These are phyloP conservation scores for Trematomus loennbergii DNA, from an alignment of 2,113 vertebrate genomes.

Conservation along the genomic window DNA sequence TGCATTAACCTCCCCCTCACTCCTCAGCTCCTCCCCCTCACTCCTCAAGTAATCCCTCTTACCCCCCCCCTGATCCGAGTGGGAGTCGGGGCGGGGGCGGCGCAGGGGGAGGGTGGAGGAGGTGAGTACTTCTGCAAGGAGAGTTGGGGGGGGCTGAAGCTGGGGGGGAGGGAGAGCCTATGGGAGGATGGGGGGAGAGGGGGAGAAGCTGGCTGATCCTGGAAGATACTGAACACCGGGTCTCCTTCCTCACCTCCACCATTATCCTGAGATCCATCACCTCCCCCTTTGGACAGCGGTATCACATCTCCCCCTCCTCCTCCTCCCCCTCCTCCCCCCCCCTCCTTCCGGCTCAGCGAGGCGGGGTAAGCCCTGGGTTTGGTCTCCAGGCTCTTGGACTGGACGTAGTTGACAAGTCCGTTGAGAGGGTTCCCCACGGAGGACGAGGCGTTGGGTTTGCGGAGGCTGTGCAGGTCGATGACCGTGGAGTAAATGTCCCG, in stretches of 20 bases:
- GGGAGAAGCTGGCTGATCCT: slow-evolving; percentile 2
- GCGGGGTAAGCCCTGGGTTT: slow-evolving; percentile 28
- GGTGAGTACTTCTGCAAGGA: slow-evolving; percentile 31
- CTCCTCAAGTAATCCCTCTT: background rate
- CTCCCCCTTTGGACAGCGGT: background rate
- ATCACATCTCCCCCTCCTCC: background rate
- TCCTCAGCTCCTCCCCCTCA: no score
- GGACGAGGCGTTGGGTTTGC: slow-evolving; percentile 16
- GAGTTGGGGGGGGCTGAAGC: slow-evolving; percentile 34
- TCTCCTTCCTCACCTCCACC: background rate
- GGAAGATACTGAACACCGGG: slow-evolving; percentile 54
- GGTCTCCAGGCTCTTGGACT: slow-evolving; percentile 62
- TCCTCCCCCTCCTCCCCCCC: background rate
- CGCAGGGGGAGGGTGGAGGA: slow-evolving; percentile 57
- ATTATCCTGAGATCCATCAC: background rate
- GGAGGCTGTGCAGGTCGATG: slow-evolving; percentile 68
- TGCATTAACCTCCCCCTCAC: background rate
- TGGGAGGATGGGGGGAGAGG: background rate
- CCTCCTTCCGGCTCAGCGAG: slow-evolving; percentile 24
- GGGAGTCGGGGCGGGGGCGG: fast-evolving
- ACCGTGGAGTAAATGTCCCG: slow-evolving; percentile 84
- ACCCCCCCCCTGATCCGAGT: slow-evolving; percentile 22
- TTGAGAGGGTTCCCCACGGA: slow-evolving; percentile 40
- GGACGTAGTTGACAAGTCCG: slow-evolving; percentile 61
- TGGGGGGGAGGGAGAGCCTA: slow-evolving; percentile 32